A percentile compares a stretch with the other conserved stretches of the same genome.
Conservation (phyloP, 2,113 vertebrate genomes). For the Macquaria ambigua region DNA sequence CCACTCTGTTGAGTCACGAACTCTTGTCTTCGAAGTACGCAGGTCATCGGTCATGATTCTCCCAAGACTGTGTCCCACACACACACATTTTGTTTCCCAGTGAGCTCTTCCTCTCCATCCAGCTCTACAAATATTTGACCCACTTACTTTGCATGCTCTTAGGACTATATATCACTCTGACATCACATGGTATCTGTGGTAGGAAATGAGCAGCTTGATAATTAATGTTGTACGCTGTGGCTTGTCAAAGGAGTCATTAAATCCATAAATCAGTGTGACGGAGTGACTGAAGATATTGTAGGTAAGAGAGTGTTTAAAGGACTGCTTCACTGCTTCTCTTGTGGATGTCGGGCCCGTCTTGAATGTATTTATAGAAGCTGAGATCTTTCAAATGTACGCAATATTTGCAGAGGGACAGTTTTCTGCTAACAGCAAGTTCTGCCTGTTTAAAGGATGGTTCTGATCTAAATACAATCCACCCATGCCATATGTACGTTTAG, state of each 20-base stretch:
- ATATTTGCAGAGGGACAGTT: not conserved
- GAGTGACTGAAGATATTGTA: constrained; percentile 1
- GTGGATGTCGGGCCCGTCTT: not conserved
- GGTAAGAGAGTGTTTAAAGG: constrained; percentile 8
- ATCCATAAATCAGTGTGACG: constrained; percentile 49
- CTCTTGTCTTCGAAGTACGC: constrained; percentile 8
- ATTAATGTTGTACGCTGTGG: constrained; percentile 51
- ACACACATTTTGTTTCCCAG: not conserved
- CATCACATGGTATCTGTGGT: constrained; percentile 46
- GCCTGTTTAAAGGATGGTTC: not conserved
- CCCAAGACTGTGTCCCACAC: constrained; percentile 49
- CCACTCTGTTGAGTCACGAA: not conserved
- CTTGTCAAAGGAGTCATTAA: constrained; percentile 39
- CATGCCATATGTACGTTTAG: not conserved
- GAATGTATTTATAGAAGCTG: not conserved
- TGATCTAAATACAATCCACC: no score
- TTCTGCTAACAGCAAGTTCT: not conserved
- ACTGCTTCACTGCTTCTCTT: not conserved
- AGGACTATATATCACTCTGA: constrained; percentile 28
- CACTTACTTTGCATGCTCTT: constrained; percentile 25
- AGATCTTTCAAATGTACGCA: not conserved
- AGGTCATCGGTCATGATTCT: constrained; percentile 68
- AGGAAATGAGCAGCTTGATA: constrained; percentile 37
- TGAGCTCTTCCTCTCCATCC: constrained; percentile 22
- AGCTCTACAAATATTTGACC: constrained; percentile 44